A percentile compares a stretch with the other conserved stretches of the same genome.
phyloP scores from a whole-genome alignment of 2,888 invertebrate genomes.

The Pocota personata region DNA sequence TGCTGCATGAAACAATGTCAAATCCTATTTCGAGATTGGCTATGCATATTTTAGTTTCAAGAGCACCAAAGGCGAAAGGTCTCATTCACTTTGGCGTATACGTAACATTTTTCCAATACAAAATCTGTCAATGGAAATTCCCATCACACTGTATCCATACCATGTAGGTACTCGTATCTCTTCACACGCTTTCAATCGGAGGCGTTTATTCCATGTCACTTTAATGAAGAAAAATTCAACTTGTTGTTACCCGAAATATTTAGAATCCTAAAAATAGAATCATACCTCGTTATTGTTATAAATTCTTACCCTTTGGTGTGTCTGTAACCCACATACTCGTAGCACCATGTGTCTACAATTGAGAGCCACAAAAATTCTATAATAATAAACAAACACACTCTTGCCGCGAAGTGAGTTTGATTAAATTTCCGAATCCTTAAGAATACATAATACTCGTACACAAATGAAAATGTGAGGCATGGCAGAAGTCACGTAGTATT shows the following conservation, averaged over 20 bases:
- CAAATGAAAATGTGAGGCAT: neutral
- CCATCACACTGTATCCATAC: neutral
- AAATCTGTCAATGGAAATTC: neutral
- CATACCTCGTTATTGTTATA: neutral
- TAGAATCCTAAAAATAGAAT: neutral
- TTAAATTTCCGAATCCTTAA: constrained; percentile 6
- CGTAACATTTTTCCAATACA: neutral
- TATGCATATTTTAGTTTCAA: neutral
- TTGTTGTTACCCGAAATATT: neutral
- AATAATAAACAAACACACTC: neutral
- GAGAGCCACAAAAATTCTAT: neutral
- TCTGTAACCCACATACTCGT: constrained; percentile 5
- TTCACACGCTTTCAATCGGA: neutral
- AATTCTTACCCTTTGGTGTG: constrained; percentile 13
- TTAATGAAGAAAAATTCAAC: constrained; percentile 14
- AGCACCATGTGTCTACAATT: constrained; percentile 8
- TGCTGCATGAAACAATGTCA: neutral
- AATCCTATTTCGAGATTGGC: neutral
- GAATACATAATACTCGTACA: neutral
- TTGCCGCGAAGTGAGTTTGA: constrained; percentile 6
- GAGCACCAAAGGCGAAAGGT: neutral
- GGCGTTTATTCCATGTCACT: constrained; percentile 2
- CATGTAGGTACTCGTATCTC: neutral
- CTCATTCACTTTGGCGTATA: neutral
- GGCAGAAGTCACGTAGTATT: constrained; percentile 4